phyloP scores from a whole-genome alignment of 2,888 invertebrate genomes.

The Tortricodes alternella region DNA sequence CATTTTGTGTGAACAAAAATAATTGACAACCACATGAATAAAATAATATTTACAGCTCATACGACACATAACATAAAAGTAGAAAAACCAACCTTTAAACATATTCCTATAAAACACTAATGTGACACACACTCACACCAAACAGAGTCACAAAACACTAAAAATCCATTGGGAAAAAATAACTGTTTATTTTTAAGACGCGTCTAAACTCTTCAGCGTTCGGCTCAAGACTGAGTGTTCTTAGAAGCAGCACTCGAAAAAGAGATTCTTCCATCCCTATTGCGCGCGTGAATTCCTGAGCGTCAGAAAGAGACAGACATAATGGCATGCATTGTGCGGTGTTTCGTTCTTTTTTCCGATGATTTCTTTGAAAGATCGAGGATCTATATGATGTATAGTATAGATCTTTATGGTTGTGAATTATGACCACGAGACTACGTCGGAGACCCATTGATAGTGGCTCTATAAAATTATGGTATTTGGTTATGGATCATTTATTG shows the following conservation, averaged over 20 bases:
- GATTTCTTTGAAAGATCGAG: slow-evolving; percentile 74
- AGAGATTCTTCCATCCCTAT: slow-evolving; percentile 51
- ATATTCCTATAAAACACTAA: neutral
- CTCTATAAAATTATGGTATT: slow-evolving; percentile 33
- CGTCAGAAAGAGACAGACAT: slow-evolving; percentile 51
- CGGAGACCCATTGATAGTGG: slow-evolving; percentile 58
- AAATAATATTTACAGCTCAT: too few species aligned
- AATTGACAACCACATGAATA: neutral
- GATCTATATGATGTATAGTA: slow-evolving; percentile 74
- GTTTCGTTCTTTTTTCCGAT: slow-evolving; percentile 68
- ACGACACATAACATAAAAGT: neutral
- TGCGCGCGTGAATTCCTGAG: slow-evolving; percentile 28
- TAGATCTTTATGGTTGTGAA: slow-evolving; percentile 73
- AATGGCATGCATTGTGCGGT: slow-evolving; percentile 74
- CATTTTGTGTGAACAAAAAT: neutral
- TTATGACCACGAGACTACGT: slow-evolving; percentile 62
- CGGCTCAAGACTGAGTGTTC: slow-evolving; percentile 51
- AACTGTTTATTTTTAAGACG: slow-evolving; percentile 10
- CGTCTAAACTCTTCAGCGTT: slow-evolving; percentile 36
- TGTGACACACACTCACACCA: slow-evolving; percentile 1
- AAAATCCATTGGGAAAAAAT: slow-evolving; percentile 2
- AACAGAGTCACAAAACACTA: slow-evolving; percentile 11
- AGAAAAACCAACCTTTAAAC: neutral
- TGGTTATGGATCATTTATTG: slow-evolving; percentile 15
- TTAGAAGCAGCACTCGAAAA: slow-evolving; percentile 55